A percentile compares a stretch with the other conserved stretches of the same genome.
Conservation (phyloP, 2,888 invertebrate genomes). For the Plusia festucae region DNA sequence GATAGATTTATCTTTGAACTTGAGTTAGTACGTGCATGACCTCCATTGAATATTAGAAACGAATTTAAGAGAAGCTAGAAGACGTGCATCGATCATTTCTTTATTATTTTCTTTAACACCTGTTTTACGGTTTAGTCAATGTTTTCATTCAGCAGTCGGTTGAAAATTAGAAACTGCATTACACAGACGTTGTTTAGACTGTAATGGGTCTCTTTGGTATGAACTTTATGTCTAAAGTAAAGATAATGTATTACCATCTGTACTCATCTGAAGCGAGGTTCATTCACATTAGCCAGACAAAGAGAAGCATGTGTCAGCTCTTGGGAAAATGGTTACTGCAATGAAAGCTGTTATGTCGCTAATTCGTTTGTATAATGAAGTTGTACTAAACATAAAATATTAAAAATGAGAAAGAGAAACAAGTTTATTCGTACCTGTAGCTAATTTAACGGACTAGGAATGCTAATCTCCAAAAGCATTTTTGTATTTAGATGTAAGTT, state of each 20-base stretch:
- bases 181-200: neutral
- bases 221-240: slow-evolving; percentile 12
- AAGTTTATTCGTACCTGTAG: too few species aligned
- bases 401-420: neutral
- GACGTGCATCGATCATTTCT: neutral
- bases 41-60: too few species aligned
- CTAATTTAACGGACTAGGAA: too few species aligned
- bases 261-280: slow-evolving; percentile 15
- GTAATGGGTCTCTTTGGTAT: neutral
- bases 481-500: too few species aligned
- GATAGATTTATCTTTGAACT: too few species aligned
- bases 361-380: slow-evolving; percentile 12
- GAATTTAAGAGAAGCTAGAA: neutral
- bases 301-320: slow-evolving; percentile 18
- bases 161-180: neutral
- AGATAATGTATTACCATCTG: slow-evolving; percentile 32
- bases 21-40: too few species aligned
- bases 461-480: too few species aligned
- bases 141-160: neutral
- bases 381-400: neutral
- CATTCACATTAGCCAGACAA: slow-evolving; percentile 26
- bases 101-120: neutral
- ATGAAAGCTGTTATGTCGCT: slow-evolving; percentile 30
- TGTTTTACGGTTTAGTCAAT: neutral
- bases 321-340: slow-evolving; percentile 19